A percentile compares a stretch with the other conserved stretches of the same genome.
phyloP scores from a whole-genome alignment of 2,797 vertebrate genomes.

The Eupleurogrammus muticus region DNA sequence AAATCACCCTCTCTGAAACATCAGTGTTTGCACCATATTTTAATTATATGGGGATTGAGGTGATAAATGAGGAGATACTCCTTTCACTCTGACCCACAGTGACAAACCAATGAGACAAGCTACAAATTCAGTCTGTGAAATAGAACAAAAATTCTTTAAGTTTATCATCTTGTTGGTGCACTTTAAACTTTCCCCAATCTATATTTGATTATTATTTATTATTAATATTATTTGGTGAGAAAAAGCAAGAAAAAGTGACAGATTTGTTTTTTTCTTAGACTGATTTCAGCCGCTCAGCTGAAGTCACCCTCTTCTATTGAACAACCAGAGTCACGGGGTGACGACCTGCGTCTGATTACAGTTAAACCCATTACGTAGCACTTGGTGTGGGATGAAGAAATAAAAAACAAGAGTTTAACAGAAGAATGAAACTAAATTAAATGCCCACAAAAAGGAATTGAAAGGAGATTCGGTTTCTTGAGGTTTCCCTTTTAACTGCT shows the following conservation, averaged over 20 bases:
- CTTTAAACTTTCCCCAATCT: background rate
- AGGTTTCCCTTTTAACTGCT: constrained; percentile 36
- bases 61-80: no score
- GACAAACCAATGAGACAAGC: background rate
- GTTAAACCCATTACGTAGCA: background rate
- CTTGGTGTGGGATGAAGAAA: background rate
- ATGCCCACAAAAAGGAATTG: background rate
- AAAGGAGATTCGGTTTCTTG: background rate
- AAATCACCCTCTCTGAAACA: background rate
- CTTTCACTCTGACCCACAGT: background rate
- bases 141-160: no score
- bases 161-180: no score
- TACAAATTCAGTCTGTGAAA: background rate
- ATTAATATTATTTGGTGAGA: background rate
- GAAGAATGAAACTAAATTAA: background rate
- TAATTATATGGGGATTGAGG: no score
- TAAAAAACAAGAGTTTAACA: background rate
- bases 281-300: background rate
- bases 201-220: background rate
- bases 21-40: background rate
- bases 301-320: background rate
- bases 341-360: background rate
- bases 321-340: constrained; percentile 1
- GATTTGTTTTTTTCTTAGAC: background rate
- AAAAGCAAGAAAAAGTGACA: constrained; percentile 4